phyloP scores from a whole-genome alignment of 1,140 invertebrate species.

The Drosophila bifasciata region DNA sequence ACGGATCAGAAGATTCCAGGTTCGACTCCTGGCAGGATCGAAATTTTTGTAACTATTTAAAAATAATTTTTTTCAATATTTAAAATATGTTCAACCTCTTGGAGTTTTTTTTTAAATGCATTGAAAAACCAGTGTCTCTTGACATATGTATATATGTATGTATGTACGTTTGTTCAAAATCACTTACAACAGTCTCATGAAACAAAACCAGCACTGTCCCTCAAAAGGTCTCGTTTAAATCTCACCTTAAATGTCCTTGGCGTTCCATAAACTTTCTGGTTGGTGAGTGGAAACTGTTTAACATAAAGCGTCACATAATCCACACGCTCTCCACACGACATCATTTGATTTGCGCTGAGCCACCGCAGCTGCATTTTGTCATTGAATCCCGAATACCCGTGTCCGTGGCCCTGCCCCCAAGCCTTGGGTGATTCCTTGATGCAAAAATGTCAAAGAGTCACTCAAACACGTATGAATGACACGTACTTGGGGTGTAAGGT shows the following conservation, averaged over 20 bases:
- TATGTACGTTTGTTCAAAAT: too few relatives aligned
- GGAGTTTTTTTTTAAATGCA: too few relatives aligned
- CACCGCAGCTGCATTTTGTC: constrained; percentile 1
- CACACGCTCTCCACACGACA: constrained; percentile 7
- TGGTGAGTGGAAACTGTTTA: constrained; percentile 6
- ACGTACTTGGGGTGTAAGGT: too few relatives aligned
- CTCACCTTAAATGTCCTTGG: constrained; percentile 19
- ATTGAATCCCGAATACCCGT: constrained; percentile 6
- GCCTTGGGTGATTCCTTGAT: too few relatives aligned
- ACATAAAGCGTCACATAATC: constrained; percentile 16
- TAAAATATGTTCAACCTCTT: too few relatives aligned
- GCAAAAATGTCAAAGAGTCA: not conserved
- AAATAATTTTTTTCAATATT: not conserved
- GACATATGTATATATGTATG: too few relatives aligned
- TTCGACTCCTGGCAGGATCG: constrained; percentile 86
- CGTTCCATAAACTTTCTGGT: too few relatives aligned
- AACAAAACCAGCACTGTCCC: not conserved
- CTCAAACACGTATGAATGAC: too few relatives aligned
- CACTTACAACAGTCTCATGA: too few relatives aligned
- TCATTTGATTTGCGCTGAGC: constrained; percentile 11
- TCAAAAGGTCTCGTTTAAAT: not conserved
- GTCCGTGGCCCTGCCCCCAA: too few relatives aligned
- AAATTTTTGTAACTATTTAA: not conserved
- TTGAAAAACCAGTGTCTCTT: too few relatives aligned
- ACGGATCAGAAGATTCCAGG: constrained; percentile 90